Percentiles rank a stretch among this genome's conserved stretches.
These are phyloP conservation scores for Camelus dromedarius DNA, from an alignment of 2,113 vertebrate genomes.

Conservation along the genomic window DNA sequence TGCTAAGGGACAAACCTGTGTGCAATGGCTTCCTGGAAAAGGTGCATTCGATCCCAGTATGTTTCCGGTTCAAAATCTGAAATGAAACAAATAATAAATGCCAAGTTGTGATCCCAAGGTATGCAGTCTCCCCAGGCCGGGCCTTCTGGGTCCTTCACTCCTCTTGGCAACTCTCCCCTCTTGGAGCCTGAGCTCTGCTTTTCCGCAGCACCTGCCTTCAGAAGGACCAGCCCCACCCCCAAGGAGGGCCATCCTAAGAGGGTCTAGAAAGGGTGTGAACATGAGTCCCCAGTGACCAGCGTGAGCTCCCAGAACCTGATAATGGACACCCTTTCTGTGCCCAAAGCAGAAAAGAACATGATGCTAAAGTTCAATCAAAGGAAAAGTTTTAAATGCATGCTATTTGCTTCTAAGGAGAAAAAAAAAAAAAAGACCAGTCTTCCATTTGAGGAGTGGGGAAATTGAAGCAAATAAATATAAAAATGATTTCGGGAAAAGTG, in stretches of 20 bases:
- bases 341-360: neutral
- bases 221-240: neutral
- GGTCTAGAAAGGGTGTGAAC: neutral
- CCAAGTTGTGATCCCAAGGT: neutral
- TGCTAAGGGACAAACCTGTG: conserved; percentile 89
- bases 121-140: neutral
- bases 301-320: neutral
- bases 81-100: conserved; percentile 43
- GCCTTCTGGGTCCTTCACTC: neutral
- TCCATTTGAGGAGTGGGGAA: neutral
- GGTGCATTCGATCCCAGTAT: conserved; percentile 98
- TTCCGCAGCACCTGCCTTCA: neutral
- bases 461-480: neutral
- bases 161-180: neutral
- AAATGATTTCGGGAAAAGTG: neutral
- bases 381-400: neutral
- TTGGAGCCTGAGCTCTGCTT: neutral
- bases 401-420: neutral
- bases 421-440: neutral
- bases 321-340: neutral
- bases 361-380: neutral
- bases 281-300: neutral
- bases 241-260: neutral
- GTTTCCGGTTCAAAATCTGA: conserved; percentile 98
- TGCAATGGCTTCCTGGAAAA: conserved; percentile 97